phyloP scores from a whole-genome alignment of 2,113 vertebrate genomes.

The Seriola rivoliana region DNA sequence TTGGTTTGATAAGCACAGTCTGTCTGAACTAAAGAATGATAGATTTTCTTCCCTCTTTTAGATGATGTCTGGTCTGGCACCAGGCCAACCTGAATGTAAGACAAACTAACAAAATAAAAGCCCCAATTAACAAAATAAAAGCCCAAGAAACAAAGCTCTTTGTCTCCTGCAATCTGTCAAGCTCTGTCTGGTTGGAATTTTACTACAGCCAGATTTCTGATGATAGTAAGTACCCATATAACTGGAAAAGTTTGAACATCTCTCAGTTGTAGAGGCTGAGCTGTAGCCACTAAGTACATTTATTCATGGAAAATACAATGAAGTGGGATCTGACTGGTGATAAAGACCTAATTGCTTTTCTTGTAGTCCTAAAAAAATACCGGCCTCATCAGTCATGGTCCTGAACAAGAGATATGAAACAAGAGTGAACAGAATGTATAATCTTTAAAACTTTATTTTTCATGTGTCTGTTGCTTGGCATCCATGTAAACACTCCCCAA shows the following conservation, averaged over 20 bases:
- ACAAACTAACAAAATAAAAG: slow-evolving; percentile 72
- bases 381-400: slow-evolving; percentile 28
- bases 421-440: slow-evolving; percentile 3
- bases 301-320: slow-evolving; percentile 55
- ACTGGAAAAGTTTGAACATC: slow-evolving; percentile 31
- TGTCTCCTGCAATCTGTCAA: slow-evolving; percentile 40
- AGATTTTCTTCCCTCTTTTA: slow-evolving; percentile 35
- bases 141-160: slow-evolving; percentile 32
- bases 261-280: slow-evolving; percentile 42
- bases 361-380: slow-evolving; percentile 11
- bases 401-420: slow-evolving; percentile 4
- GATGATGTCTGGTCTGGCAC: slow-evolving; percentile 71
- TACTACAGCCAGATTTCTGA: slow-evolving; percentile 20
- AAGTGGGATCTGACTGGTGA: slow-evolving; percentile 37
- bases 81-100: slow-evolving; percentile 76
- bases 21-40: slow-evolving; percentile 48
- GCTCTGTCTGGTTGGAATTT: slow-evolving; percentile 44
- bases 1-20: slow-evolving; percentile 61
- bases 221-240: slow-evolving; percentile 18
- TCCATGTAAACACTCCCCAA: slow-evolving; percentile 41
- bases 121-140: slow-evolving; percentile 70
- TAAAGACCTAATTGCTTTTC: slow-evolving; percentile 41
- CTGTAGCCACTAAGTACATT: slow-evolving; percentile 24
- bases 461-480: slow-evolving; percentile 45
- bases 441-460: slow-evolving; percentile 30